Percentiles rank a stretch among this genome's conserved stretches.
Conservation (phyloP, 2,113 vertebrate species). For the western clawed frog (Xenopus tropicalis) region DNA sequence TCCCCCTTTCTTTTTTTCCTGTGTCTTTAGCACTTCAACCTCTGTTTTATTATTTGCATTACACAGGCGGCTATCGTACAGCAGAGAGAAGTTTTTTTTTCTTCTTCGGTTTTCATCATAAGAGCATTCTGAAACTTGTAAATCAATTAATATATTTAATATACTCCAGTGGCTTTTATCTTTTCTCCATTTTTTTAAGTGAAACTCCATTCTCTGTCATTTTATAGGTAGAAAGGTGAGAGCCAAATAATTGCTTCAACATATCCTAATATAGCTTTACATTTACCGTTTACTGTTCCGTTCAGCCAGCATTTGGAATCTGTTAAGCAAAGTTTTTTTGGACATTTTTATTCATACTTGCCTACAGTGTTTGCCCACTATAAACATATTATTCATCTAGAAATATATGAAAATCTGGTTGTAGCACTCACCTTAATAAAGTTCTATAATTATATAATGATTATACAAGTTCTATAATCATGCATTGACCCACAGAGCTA, state of each 20-base stretch:
- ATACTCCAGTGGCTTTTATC: conserved; percentile 17
- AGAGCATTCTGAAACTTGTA: conserved; percentile 18
- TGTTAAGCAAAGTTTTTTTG: neutral
- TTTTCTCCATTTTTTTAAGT: neutral
- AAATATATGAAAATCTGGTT: no score
- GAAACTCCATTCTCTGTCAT: neutral
- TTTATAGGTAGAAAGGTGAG: neutral
- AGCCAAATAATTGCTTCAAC: no score
- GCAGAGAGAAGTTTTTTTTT: conserved; percentile 18
- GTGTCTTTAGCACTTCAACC: conserved; percentile 32
- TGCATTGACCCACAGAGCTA: no score
- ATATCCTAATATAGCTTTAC: neutral
- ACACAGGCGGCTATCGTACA: conserved; percentile 7
- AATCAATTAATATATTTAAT: neutral
- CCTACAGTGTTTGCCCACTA: no score
- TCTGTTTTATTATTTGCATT: conserved; percentile 30
- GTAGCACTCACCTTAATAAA: no score
- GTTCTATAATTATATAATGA: no score
- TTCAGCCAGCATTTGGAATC: neutral
- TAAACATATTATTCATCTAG: no score
- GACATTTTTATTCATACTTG: no score
- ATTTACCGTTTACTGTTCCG: no score
- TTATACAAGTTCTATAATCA: no score
- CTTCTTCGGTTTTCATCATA: conserved; percentile 9
- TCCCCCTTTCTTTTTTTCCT: conserved; percentile 39